These are phyloP conservation scores for Phrynocephalus guinanensis DNA, from an alignment of 2,797 vertebrate genomes.

Conservation along the genomic window DNA sequence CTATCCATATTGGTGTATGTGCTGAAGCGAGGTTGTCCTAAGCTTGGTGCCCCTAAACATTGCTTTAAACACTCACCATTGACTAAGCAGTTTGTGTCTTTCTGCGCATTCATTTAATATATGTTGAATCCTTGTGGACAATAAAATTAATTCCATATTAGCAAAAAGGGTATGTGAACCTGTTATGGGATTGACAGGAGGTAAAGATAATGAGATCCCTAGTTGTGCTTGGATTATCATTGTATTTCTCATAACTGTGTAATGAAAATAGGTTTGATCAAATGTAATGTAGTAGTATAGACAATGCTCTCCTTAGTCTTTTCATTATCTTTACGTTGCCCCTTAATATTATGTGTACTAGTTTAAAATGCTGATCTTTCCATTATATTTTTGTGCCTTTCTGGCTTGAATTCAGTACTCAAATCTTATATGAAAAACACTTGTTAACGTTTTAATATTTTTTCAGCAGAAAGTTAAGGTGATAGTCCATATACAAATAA, in stretches of 20 bases:
- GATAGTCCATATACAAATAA: constrained; percentile 16
- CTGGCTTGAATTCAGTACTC: constrained; percentile 66
- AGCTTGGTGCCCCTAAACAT: neutral
- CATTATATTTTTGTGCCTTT: constrained; percentile 72
- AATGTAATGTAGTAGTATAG: constrained; percentile 9
- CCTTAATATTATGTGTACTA: constrained; percentile 41
- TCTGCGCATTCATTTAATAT: neutral
- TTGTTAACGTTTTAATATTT: constrained; percentile 14
- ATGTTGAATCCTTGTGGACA: neutral
- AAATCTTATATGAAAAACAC: constrained; percentile 59
- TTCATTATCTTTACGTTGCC: constrained; percentile 51
- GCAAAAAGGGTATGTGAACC: neutral
- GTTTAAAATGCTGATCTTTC: constrained; percentile 61
- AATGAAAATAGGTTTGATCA: constrained; percentile 31
- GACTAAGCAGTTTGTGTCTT: neutral
- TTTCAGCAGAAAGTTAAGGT: constrained; percentile 13
- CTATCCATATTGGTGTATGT: neutral
- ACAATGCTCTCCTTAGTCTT: constrained; percentile 54
- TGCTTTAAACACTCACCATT: neutral
- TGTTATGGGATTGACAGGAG: neutral
- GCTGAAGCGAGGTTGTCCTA: neutral
- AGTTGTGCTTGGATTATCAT: constrained; percentile 11
- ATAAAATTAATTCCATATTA: neutral
- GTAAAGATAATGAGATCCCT: constrained; percentile 11
- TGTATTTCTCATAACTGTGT: constrained; percentile 17